Evolutionary conservation across 1,140 invertebrate species (phyloP).

Genomic region (Brachionus koreanus): DNA sequence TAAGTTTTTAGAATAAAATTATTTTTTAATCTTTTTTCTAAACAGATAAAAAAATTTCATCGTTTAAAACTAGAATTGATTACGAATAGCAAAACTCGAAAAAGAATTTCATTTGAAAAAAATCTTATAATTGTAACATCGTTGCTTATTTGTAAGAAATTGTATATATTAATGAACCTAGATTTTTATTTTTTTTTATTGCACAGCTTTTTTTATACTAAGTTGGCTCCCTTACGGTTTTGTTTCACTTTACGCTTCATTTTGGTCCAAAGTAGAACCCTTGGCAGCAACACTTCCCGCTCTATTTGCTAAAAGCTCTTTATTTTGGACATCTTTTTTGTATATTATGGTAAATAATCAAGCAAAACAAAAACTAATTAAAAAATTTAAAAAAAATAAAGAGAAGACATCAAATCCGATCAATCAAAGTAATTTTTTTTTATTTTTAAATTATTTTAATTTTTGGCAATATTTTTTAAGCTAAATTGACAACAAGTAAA

Average conservation of each 20-base stretch:
- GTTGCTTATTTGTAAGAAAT: conserved; percentile 15
- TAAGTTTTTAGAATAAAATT: neutral
- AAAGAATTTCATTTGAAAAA: neutral
- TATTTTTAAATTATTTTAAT: neutral
- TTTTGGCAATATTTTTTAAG: neutral
- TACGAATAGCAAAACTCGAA: neutral
- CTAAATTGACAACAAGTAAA: neutral
- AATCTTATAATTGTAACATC: conserved; percentile 25
- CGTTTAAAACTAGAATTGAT: neutral
- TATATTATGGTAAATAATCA: conserved; percentile 12
- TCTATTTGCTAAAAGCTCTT: conserved; percentile 4
- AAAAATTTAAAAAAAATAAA: neutral
- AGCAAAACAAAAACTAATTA: neutral
- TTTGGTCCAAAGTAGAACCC: neutral
- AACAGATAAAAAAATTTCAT: conserved; percentile 16
- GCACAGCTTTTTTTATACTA: neutral
- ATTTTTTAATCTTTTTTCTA: neutral
- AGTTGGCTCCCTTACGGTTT: conserved; percentile 20
- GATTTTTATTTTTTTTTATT: too few species aligned
- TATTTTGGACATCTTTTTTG: conserved; percentile 29
- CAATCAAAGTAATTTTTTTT: neutral
- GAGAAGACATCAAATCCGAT: neutral
- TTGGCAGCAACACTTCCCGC: neutral
- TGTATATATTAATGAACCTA: too few species aligned
- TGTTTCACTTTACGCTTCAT: neutral